Base-by-base conservation (phyloP, 2,113 vertebrate species). In the Zosterops japonicus region DNA sequence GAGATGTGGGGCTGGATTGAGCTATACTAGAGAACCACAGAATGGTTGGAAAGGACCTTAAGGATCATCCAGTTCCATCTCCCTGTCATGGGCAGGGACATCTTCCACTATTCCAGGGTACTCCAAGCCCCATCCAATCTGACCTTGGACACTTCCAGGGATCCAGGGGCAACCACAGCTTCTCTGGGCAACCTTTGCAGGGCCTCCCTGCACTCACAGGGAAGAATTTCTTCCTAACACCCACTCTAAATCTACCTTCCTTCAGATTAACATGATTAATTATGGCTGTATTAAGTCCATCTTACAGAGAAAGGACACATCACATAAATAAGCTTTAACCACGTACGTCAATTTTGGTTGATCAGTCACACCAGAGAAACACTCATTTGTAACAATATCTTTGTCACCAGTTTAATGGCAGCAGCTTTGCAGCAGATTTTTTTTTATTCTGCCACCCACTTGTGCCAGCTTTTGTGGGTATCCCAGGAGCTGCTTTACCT, bases 41-140 rank as follows among this genome's bases (percentile, higher is more conserved):
- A 44, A 74, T 39, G 24, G 16, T 67, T 75, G 19, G 10, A 82
- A 67, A 0, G 5, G 14, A 9, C 2, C 5, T 49, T 22, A 14
- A 79, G 35, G 3, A 41, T 35, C 17, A 22, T 3, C 7, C 2
- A 6, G 1, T 33, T 53, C 36, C 33, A 44, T 0, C 5, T 3
- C n/a, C 4, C 6, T 21, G 24, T 16, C 31, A 56, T 27, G 17
- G 49, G 2, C 50, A 72, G 68, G 36, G 14, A 33, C 50, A 46
- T 7, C 7, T 89, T 4, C 9, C n/a, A 75, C 14, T 15, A 7
- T 2, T 3, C 39, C 61, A 83, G 24, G 24, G 0, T 41, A 8
- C 20, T 83, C n/a, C 15, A 36, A 82, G 4, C 20, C 7, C 46
- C 0, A 0, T 60, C 53, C n/a, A 55, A 1, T 27, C 36, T 39